A percentile compares a stretch with the other conserved stretches of the same genome.
These are phyloP conservation scores for Neosalanx taihuensis DNA, from an alignment of 2,797 vertebrate genomes.

Conservation along the genomic window DNA sequence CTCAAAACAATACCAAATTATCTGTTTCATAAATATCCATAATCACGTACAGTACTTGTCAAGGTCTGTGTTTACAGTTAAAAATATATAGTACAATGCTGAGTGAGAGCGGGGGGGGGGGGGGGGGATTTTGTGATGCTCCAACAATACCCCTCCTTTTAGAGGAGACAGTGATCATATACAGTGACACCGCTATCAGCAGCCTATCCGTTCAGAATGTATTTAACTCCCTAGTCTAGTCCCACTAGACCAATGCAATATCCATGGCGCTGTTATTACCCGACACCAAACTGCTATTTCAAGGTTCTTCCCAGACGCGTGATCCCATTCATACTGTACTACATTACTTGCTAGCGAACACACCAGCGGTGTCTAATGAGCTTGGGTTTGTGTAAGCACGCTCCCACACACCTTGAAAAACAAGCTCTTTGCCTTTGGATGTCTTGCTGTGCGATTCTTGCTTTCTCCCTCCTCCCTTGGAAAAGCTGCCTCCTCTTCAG, in stretches of 20 bases:
- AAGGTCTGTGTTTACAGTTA: neutral
- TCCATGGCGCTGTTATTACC: conserved; percentile 25
- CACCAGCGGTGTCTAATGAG: neutral
- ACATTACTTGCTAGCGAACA: conserved; percentile 29
- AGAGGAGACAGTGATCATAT: neutral
- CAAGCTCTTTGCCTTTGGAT: too few species aligned
- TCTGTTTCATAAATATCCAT: too few species aligned
- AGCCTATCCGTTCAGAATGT: neutral
- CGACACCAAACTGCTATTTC: conserved; percentile 44
- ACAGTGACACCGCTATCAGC: neutral
- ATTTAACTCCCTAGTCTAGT: neutral
- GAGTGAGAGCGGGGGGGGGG: too few species aligned
- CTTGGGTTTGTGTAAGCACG: neutral
- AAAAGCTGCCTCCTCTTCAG: too few species aligned
- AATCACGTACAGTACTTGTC: too few species aligned
- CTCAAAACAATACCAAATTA: too few species aligned
- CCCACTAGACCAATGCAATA: conserved; percentile 28
- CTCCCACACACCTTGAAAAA: too few species aligned
- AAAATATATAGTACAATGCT: neutral
- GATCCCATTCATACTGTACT: conserved; percentile 22
- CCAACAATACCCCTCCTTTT: too few species aligned
- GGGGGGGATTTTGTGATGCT: too few species aligned
- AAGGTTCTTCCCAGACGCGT: conserved; percentile 32
- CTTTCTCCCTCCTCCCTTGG: too few species aligned
- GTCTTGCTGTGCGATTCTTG: too few species aligned